These are phyloP conservation scores for Phenganax stokvisi DNA, from an alignment of 92 coral and sea anemone species.

Conservation along the genomic window DNA sequence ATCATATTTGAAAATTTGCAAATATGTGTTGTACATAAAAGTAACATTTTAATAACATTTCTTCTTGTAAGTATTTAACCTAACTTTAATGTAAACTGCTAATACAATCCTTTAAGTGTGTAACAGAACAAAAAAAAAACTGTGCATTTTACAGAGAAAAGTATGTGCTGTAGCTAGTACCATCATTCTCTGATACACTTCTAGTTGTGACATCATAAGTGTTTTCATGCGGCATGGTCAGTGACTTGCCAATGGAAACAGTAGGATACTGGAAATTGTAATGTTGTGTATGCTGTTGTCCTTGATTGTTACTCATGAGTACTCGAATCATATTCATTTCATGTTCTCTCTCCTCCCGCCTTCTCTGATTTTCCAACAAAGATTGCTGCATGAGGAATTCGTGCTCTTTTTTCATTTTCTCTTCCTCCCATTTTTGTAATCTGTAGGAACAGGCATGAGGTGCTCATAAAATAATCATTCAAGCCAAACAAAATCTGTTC, in stretches of 20 bases:
- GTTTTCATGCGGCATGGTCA: background rate
- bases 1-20: no score
- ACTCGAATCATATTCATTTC: conserved; percentile 39
- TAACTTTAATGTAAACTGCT: no score
- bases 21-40: no score
- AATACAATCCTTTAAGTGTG: no score
- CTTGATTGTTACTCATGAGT: conserved; percentile 18
- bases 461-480: no score
- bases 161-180: background rate
- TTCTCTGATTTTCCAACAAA: conserved; percentile 36
- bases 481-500: no score
- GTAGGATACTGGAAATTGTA: background rate
- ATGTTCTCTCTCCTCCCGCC: conserved; percentile 47
- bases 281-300: background rate
- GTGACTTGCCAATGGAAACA: conserved; percentile 15
- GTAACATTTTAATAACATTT: no score
- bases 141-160: background rate
- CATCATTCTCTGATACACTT: background rate
- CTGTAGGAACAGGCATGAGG: background rate
- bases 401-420: conserved; percentile 25
- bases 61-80: no score
- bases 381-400: conserved; percentile 36
- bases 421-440: conserved; percentile 42
- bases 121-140: no score
- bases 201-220: background rate